Conservation (phyloP, 2,888 invertebrate species). For the Tinea semifulvella region DNA sequence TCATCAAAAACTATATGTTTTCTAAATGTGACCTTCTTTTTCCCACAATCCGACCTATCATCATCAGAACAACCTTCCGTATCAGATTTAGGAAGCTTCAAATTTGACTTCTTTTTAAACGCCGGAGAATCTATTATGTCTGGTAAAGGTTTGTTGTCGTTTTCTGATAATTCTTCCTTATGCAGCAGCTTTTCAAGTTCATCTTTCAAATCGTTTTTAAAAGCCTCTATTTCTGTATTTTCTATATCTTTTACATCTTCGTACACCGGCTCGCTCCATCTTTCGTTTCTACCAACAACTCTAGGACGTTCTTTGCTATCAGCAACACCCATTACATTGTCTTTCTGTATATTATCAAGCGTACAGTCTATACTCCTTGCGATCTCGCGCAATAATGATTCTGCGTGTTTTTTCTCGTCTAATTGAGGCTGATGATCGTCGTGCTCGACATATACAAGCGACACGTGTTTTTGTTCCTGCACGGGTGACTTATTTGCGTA, state of each 20-base stretch:
- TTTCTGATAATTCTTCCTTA: conserved; percentile 22
- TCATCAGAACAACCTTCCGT: conserved; percentile 55
- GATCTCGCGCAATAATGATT: conserved; percentile 52
- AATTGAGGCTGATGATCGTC: conserved; percentile 37
- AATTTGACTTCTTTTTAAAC: conserved; percentile 45
- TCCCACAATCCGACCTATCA: conserved; percentile 50
- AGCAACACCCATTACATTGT: conserved; percentile 39
- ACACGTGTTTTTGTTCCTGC: conserved; percentile 47
- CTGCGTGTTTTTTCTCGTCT: conserved; percentile 48
- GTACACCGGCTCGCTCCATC: conserved; percentile 31
- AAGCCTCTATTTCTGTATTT: conserved; percentile 28
- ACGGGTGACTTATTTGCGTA: conserved; percentile 43
- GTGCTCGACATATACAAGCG: conserved; percentile 46
- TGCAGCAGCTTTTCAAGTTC: conserved; percentile 43
- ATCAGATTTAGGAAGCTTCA: conserved; percentile 50
- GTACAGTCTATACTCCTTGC: conserved; percentile 54
- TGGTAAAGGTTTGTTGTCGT: conserved; percentile 12
- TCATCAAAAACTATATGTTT: conserved; percentile 62
- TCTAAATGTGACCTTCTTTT: conserved; percentile 55
- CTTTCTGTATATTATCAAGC: conserved; percentile 43
- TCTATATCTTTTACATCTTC: conserved; percentile 36
- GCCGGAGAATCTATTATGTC: conserved; percentile 32
- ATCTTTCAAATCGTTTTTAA: conserved; percentile 42
- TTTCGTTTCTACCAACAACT: conserved; percentile 4
- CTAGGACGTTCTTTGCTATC: conserved; percentile 32